Conservation (phyloP, 1,140 invertebrate species). For the Cataglyphis hispanica region DNA sequence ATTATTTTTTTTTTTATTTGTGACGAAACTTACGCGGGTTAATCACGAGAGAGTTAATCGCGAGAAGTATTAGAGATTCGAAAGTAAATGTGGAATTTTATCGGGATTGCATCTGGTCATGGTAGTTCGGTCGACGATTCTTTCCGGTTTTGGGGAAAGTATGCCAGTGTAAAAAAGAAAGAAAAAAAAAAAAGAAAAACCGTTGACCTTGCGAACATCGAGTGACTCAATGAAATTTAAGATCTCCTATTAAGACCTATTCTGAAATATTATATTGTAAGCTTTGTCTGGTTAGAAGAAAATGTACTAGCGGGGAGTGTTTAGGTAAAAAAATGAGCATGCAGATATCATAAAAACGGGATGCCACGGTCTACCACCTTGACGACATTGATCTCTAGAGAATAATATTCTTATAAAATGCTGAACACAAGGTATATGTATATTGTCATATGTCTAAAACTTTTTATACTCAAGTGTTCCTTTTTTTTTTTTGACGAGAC, state of each 20-base stretch:
- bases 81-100: slow-evolving; percentile 17
- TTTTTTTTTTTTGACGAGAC: not conserved
- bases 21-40: not conserved
- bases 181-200: not conserved
- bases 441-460: slow-evolving; percentile 14
- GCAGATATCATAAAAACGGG: slow-evolving; percentile 80
- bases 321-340: slow-evolving; percentile 64
- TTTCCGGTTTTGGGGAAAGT: slow-evolving; percentile 40
- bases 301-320: not conserved
- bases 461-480: not conserved
- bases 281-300: slow-evolving; percentile 1
- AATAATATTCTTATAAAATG: slow-evolving; percentile 67
- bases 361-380: slow-evolving; percentile 77
- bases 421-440: not conserved
- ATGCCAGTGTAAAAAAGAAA: not conserved
- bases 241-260: slow-evolving; percentile 43
- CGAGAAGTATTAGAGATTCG: slow-evolving; percentile 35
- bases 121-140: not conserved
- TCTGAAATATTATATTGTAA: slow-evolving; percentile 63
- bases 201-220: slow-evolving; percentile 33
- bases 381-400: slow-evolving; percentile 72
- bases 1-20: slow-evolving; percentile 14
- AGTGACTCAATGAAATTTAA: slow-evolving; percentile 59
- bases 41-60: not conserved
- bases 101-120: not conserved